Evolutionary conservation across 2,113 vertebrate genomes (phyloP), one percentile per base, ranked within the genome.

Genomic region (Toxostoma redivivum): DNA sequence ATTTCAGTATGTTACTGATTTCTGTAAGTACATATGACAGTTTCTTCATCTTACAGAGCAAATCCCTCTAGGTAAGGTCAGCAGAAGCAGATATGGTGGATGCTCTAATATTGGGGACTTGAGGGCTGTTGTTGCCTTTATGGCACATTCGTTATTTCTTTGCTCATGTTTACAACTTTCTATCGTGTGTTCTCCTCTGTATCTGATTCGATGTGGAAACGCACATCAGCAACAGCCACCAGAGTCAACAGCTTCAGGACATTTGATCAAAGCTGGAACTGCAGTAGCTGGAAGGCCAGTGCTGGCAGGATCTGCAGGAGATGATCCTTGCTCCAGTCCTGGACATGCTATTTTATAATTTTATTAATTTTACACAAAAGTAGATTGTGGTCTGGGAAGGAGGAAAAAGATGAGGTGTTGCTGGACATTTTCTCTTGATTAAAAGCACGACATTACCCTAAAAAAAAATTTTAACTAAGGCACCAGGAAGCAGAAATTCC

Each of bases 101-200:
- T 7, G 1, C 31, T 56, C 28, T 42, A 28, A 56, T 5, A 16
- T 0, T 27, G 56, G 40, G 15, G 37, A 16, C 31, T 66, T 22
- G 37, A 73, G 62, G 70, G 18, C 27, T 77, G 3, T 37, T 62
- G 38, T 48, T 84, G 69, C 6, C 24, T 48, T 86, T 44, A 10
- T 33, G 50, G 15, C 4, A 2, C 33, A 6, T 47, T 62, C 1
- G 1, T 76, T 28, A 31, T 66, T 83, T 77, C 38, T 44, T 58
- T 81, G 23, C 70, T 57, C 12, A 3, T n/a, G 37, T 76, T 87
- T 70, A 65, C 25, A 66, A 19, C 48, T 79, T 53, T 23, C 2
- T 21, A 1, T 37, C 0, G 0, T 2, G 4, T n/a, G 15, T 44
- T 80, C 74, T 79, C 37, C 23, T 84, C 44, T 50, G 56, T 57